Conservation (phyloP, 2,797 vertebrate species). For the Pangasius macronema region DNA sequence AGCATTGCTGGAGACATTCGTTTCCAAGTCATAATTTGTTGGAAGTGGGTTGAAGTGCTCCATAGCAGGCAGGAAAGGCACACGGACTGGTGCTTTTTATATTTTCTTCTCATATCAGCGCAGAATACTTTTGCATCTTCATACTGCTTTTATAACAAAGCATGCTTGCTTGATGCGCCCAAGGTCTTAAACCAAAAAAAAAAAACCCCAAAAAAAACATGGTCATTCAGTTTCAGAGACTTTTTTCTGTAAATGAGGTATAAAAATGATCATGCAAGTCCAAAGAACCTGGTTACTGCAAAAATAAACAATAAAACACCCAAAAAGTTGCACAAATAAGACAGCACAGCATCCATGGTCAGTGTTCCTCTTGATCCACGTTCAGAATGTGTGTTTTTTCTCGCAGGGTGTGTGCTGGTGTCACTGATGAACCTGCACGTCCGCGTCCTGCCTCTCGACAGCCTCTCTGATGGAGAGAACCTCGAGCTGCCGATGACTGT, state of each 20-base stretch:
- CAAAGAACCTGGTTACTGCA: not conserved
- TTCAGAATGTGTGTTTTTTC: conserved; percentile 25
- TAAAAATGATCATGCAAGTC: not conserved
- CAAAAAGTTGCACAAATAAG: conserved; percentile 37
- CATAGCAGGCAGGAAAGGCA: conserved; percentile 64
- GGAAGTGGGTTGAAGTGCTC: conserved; percentile 66
- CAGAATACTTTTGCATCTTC: not conserved
- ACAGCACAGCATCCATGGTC: conserved; percentile 13
- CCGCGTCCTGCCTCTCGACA: conserved; percentile 50
- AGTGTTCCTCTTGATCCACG: conserved; percentile 20
- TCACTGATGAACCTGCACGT: conserved; percentile 42
- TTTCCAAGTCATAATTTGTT: conserved; percentile 47
- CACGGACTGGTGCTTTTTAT: conserved; percentile 18
- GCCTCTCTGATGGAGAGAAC: conserved; percentile 63
- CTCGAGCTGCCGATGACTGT: conserved; percentile 64
- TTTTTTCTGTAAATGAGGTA: not conserved
- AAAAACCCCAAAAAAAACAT: not conserved
- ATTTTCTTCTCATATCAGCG: conserved; percentile 33
- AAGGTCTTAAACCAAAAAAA: conserved; percentile 1
- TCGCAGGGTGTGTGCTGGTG: conserved; percentile 29
- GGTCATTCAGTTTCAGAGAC: not conserved
- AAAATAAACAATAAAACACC: conserved; percentile 14
- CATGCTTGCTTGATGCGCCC: not conserved
- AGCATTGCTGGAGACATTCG: conserved; percentile 62
- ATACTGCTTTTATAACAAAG: conserved; percentile 1